Percentiles rank a stretch among this genome's conserved stretches.
Evolutionary conservation across 2,888 invertebrate species (phyloP).

Genomic region (Calameuta filiformis): DNA sequence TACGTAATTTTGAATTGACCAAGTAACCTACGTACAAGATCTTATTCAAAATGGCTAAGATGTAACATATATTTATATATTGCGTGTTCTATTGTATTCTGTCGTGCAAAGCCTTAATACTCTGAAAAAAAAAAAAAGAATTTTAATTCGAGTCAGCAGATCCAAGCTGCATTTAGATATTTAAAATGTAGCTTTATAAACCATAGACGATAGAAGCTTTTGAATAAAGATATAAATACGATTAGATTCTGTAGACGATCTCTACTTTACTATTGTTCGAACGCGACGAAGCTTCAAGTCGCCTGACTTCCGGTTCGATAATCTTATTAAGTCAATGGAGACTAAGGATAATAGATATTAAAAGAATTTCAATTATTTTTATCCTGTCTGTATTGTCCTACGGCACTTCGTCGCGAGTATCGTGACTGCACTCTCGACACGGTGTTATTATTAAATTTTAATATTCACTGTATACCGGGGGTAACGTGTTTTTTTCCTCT

Average conservation of each 20-base stretch:
- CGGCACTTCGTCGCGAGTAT: not conserved
- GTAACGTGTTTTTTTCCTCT: not conserved
- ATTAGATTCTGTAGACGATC: not conserved
- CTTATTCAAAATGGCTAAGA: not conserved
- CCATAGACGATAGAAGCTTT: not conserved
- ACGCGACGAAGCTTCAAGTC: not conserved
- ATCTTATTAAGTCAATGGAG: not conserved
- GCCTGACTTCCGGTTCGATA: not conserved
- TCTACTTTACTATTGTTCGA: not conserved
- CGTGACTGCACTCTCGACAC: not conserved
- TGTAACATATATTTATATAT: not conserved
- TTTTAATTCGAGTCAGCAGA: not conserved
- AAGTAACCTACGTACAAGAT: not conserved
- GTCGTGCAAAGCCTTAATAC: not conserved
- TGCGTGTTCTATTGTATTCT: not conserved
- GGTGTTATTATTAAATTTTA: not conserved
- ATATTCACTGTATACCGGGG: not conserved
- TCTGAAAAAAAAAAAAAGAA: not conserved
- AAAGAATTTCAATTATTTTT: not conserved
- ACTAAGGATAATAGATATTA: not conserved
- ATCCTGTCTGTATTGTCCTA: not conserved
- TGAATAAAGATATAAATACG: not conserved
- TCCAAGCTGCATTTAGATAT: not conserved
- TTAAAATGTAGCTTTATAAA: not conserved
- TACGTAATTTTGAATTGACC: not conserved